These are phyloP conservation scores for Patella ulyssiponensis DNA, from an alignment of 2,888 invertebrate genomes.

Conservation along the genomic window DNA sequence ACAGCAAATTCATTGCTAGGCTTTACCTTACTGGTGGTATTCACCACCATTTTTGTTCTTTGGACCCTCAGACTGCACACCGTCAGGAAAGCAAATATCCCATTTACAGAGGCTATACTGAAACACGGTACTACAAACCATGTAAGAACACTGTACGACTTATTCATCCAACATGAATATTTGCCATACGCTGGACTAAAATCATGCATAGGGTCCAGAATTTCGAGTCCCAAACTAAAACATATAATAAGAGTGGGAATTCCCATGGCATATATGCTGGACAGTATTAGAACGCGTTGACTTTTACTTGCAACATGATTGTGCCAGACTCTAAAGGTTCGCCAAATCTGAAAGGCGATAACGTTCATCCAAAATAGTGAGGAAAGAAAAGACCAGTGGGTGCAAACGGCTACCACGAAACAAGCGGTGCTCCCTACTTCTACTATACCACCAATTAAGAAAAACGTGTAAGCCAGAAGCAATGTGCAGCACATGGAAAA, in stretches of 20 bases:
- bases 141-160: slow-evolving; percentile 24
- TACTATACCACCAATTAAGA: slow-evolving; percentile 16
- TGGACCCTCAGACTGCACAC: slow-evolving; percentile 18
- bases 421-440: slow-evolving; percentile 27
- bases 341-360: slow-evolving; percentile 38
- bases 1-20: slow-evolving; percentile 30
- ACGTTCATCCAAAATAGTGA: slow-evolving; percentile 43
- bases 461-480: slow-evolving; percentile 14
- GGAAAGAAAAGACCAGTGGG: slow-evolving; percentile 35
- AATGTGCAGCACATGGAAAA: slow-evolving; percentile 21
- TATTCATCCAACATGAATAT: slow-evolving; percentile 37
- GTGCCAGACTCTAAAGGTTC: slow-evolving; percentile 33
- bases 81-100: slow-evolving; percentile 27
- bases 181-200: slow-evolving; percentile 35
- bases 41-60: slow-evolving; percentile 20
- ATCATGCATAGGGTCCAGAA: slow-evolving; percentile 18
- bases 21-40: slow-evolving; percentile 19
- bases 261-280: slow-evolving; percentile 29
- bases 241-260: slow-evolving; percentile 22
- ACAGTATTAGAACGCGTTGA: not conserved
- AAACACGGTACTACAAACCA: slow-evolving; percentile 37
- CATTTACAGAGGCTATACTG: slow-evolving; percentile 28
- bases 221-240: slow-evolving; percentile 26
- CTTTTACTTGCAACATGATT: slow-evolving; percentile 20
- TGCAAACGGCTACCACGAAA: slow-evolving; percentile 23